Evolutionary conservation across 2,888 invertebrate genomes (phyloP).

Genomic region (Nematopogon swammerdamellus): DNA sequence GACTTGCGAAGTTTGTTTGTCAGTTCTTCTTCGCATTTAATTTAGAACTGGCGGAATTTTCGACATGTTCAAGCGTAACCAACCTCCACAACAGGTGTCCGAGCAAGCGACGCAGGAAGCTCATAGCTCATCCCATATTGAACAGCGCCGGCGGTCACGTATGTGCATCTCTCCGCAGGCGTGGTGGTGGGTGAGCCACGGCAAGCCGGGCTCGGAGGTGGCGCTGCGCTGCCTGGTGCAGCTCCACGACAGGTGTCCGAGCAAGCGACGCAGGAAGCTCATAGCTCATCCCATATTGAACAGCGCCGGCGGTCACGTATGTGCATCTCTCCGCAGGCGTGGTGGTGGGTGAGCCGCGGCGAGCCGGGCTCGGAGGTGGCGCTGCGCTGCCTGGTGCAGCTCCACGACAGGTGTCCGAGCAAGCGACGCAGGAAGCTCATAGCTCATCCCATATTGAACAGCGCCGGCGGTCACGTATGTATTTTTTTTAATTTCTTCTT

Average conservation of each 20-base stretch:
- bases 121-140: conserved; percentile 17
- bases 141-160: too few relatives aligned
- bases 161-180: too few relatives aligned
- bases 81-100: conserved; percentile 21
- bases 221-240: conserved; percentile 19
- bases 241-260: conserved; percentile 19
- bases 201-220: conserved; percentile 15
- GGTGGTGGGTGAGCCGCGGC: conserved; percentile 18
- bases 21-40: too few relatives aligned
- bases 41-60: too few relatives aligned
- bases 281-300: conserved; percentile 17
- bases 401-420: conserved; percentile 18
- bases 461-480: too few relatives aligned
- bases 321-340: conserved; percentile 20
- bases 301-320: too few relatives aligned
- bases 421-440: conserved; percentile 14
- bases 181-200: conserved; percentile 18
- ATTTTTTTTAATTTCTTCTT: too few relatives aligned
- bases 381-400: conserved; percentile 18
- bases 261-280: conserved; percentile 13
- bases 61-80: too few relatives aligned
- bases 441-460: conserved; percentile 16
- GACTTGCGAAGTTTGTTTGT: too few relatives aligned
- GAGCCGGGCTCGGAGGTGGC: conserved; percentile 17
- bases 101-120: conserved; percentile 11